A percentile compares a stretch with the other conserved stretches of the same genome.
These are phyloP conservation scores for Caenorhabditis tropicalis DNA, from an alignment of 1,140 invertebrate genomes.

Conservation along the genomic window DNA sequence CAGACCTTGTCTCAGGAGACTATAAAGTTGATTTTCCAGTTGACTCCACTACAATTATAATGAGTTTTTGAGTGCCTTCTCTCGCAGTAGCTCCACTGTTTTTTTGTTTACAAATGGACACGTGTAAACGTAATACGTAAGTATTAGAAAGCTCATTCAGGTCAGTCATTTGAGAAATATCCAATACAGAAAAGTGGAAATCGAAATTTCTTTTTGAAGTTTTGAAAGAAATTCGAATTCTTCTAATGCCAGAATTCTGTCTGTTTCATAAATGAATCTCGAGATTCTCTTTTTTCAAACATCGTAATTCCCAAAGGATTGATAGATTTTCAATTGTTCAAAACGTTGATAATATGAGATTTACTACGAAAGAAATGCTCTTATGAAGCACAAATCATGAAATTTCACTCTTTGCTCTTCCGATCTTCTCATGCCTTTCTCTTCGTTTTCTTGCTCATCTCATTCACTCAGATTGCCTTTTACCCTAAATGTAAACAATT, in stretches of 20 bases:
- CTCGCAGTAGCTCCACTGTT: not conserved
- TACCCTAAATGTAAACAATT: not conserved
- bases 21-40: constrained; percentile 13
- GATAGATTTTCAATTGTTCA: no score
- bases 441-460: not conserved
- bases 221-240: no score
- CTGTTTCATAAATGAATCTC: no score
- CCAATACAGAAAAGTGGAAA: not conserved
- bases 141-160: no score
- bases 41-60: constrained; percentile 8
- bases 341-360: not conserved
- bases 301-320: no score
- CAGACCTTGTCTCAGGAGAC: not conserved
- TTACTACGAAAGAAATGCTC: no score
- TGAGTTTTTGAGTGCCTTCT: not conserved
- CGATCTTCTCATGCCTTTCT: not conserved
- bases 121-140: not conserved
- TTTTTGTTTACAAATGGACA: not conserved
- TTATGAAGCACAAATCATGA: constrained; percentile 34
- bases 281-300: no score
- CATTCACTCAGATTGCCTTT: not conserved
- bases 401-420: not conserved
- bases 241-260: no score
- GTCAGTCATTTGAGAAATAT: no score
- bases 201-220: no score